phyloP scores from a whole-genome alignment of 1,140 invertebrate genomes.

The Arion vulgaris region DNA sequence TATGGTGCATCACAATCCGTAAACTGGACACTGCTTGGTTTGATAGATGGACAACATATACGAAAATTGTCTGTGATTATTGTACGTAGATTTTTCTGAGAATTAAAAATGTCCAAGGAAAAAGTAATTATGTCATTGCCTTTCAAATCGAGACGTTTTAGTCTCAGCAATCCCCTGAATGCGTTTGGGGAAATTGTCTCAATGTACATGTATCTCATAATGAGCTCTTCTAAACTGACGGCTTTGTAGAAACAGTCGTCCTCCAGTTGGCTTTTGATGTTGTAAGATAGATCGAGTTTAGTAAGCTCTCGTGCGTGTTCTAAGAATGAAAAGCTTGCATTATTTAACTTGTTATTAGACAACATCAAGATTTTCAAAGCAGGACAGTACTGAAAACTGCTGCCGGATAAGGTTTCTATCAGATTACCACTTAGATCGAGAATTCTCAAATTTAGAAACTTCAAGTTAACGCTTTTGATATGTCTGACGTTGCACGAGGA shows the following conservation, averaged over 20 bases:
- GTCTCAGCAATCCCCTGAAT: not conserved
- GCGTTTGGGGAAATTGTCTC: constrained; percentile 14
- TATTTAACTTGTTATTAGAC: not conserved
- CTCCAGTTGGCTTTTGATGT: not conserved
- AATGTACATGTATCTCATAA: constrained; percentile 16
- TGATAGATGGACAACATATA: constrained; percentile 47
- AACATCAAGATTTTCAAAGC: constrained; percentile 5
- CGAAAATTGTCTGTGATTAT: constrained; percentile 43
- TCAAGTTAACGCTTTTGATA: not conserved
- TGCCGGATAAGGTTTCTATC: not conserved
- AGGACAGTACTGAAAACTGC: constrained; percentile 8
- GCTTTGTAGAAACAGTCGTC: not conserved
- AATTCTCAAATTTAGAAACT: constrained; percentile 29
- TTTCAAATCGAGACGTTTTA: constrained; percentile 37
- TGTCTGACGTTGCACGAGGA: constrained; percentile 5
- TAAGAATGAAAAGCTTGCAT: not conserved
- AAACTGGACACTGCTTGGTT: not conserved
- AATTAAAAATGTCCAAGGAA: constrained; percentile 41
- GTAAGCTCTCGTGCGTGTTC: not conserved
- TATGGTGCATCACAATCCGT: constrained; percentile 44
- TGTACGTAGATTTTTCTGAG: constrained; percentile 30
- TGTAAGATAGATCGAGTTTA: constrained; percentile 12
- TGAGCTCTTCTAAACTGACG: constrained; percentile 20
- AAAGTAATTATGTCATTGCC: constrained; percentile 38
- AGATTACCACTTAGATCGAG: constrained; percentile 35